Percentiles rank a stretch among this genome's conserved stretches.
Evolutionary conservation across 2,113 vertebrate species (phyloP).

Genomic region (Reinhardtius hippoglossoides): DNA sequence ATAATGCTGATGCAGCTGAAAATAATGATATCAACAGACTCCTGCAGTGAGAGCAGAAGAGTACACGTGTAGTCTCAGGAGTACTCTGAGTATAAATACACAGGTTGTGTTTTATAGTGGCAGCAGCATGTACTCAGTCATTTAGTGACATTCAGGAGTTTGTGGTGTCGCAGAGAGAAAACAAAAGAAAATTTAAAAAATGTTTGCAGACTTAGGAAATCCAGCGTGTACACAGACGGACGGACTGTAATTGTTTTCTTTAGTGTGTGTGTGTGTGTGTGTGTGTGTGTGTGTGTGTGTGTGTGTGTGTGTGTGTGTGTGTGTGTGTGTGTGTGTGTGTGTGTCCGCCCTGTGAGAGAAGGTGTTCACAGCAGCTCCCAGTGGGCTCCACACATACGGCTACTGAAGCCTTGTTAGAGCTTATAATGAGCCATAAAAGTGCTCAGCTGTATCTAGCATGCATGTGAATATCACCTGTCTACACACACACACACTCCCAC

Average conservation of each 20-base stretch:
- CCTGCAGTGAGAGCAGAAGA: no score
- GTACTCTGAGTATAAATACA: neutral
- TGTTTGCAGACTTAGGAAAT: constrained; percentile 35
- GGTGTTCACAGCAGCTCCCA: constrained; percentile 56
- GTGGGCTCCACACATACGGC: constrained; percentile 59
- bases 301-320: constrained; percentile 1
- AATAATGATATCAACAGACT: no score
- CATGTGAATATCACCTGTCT: constrained; percentile 63
- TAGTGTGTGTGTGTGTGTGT: no score
- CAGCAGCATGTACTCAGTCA: neutral
- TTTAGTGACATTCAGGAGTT: neutral
- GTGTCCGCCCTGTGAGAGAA: constrained; percentile 44
- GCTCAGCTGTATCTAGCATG: constrained; percentile 70
- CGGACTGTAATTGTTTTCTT: no score
- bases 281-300: no score
- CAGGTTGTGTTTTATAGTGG: neutral
- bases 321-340: neutral
- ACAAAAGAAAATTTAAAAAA: constrained; percentile 12
- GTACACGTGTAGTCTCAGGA: no score
- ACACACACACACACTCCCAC: constrained; percentile 40
- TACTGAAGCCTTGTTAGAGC: constrained; percentile 75
- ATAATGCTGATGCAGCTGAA: no score
- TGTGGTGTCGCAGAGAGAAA: neutral
- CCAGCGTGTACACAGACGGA: no score
- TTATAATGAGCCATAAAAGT: constrained; percentile 74